Evolutionary conservation across 1,140 invertebrate genomes (phyloP), one percentile per base, ranked within the genome.

Genomic region (Phymorhynchus buccinoides): DNA sequence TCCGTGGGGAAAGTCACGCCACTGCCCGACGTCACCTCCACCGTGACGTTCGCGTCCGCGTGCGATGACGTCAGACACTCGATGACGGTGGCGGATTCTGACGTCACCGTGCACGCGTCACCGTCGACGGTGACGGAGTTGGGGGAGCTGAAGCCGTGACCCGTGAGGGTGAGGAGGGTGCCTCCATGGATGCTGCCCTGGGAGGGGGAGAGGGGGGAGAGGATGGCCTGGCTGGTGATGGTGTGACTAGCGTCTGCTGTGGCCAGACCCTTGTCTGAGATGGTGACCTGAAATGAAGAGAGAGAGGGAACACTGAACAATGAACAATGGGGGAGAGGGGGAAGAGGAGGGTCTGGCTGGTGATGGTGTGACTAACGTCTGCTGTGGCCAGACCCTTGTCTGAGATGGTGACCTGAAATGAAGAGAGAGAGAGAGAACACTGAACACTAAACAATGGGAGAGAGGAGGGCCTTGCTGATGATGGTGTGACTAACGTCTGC

Each of bases 161-260:
- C 89, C 0, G 82, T 78, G 12, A 90, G 87, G 2, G 85, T 87
- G 27, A 90, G 37, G 7, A 48, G 3, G 12, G 86, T 84, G 27
- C 81, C 84, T 27, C 90, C 90, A 41, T 87, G 30, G 16, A 84
- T 56, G 86, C 89, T 89, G 44, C 90, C 89, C 7, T 56, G 52
- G 39, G 82, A 37, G 16, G 90, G 90, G 16, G 80, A 75, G n/a
- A 85, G 18, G 0, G 62, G 30, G 27, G 66, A 48, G n/a, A 86
- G 42, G 6, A 75, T n/a, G 1, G 86, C 80, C 18, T 84, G 30
- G 32, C 84, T 87, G 30, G 73, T 39, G 1, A 88, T 44, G n/a
- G 41, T 62, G n/a, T 42, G 37, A 30, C 56, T 27, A 4, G 32
- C 84, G 35, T 44, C 62, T 27, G 86, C 81, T 42, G 27, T 48